phyloP scores from a whole-genome alignment of 2,113 vertebrate species.

The Myanophis thanlyinensis region DNA sequence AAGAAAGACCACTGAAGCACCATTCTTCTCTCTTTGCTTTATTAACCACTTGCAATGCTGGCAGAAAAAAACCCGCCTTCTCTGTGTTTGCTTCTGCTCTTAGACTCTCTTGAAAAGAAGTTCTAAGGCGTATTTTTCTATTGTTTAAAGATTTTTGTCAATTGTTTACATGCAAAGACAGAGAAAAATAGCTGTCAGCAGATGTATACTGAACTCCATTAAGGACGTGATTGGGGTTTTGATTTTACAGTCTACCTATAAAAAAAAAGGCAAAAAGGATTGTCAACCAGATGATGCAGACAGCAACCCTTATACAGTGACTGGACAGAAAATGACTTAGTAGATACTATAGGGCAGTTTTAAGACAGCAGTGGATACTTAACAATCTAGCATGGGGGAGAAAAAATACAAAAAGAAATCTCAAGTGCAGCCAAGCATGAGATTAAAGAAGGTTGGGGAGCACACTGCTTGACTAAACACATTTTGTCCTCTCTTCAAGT shows the following conservation, averaged over 20 bases:
- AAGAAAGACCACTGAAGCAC: neutral
- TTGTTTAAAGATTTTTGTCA: neutral
- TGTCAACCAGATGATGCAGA: neutral
- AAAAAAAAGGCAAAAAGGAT: neutral
- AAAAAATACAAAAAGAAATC: neutral
- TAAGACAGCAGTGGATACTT: neutral
- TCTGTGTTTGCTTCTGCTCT: neutral
- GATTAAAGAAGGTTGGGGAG: neutral
- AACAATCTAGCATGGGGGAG: neutral
- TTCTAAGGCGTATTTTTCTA: too few species aligned
- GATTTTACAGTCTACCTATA: neutral
- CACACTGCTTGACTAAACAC: neutral
- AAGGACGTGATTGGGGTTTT: neutral
- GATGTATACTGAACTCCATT: neutral
- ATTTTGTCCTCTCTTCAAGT: neutral
- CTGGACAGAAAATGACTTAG: neutral
- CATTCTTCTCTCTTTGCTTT: neutral
- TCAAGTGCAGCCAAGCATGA: neutral
- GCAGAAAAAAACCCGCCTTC: constrained; percentile 3
- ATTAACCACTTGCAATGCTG: neutral
- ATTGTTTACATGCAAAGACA: neutral
- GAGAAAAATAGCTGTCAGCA: neutral
- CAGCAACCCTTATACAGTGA: neutral
- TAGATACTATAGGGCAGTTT: neutral
- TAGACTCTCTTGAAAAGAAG: neutral